Conservation (phyloP, 92 coral and sea anemone species). For the Virgularia gustaviana region DNA sequence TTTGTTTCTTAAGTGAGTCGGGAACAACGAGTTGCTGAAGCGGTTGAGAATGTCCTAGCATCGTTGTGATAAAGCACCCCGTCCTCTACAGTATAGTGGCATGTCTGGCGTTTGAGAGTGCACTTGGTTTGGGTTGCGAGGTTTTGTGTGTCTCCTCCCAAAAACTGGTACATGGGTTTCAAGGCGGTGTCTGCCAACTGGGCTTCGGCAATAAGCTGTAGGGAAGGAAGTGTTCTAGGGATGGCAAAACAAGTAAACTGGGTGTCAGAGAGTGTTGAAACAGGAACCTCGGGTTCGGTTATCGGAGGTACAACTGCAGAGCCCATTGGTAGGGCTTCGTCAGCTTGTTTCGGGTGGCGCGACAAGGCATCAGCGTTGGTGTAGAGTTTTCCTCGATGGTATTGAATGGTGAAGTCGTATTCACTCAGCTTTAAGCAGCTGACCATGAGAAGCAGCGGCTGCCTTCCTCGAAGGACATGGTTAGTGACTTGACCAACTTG, state of each 20-base stretch:
- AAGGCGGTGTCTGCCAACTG: not conserved
- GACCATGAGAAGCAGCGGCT: too few species aligned
- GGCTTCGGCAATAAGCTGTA: not conserved
- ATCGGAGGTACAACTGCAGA: not conserved
- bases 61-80: constrained; percentile 6
- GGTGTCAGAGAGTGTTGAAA: not conserved
- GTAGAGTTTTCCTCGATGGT: constrained; percentile 45
- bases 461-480: too few species aligned
- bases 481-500: constrained; percentile 51
- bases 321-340: not conserved
- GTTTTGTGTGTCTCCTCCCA: not conserved
- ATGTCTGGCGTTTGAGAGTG: not conserved
- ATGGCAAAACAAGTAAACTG: not conserved
- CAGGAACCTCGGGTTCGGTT: not conserved
- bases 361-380: constrained; percentile 55
- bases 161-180: not conserved
- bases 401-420: constrained; percentile 46
- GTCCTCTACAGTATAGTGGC: constrained; percentile 14
- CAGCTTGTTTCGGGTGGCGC: not conserved
- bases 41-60: not conserved
- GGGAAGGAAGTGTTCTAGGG: not conserved
- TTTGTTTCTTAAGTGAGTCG: constrained; percentile 1
- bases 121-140: not conserved
- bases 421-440: constrained; percentile 48
- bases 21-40: constrained; percentile 4